phyloP scores from a whole-genome alignment of 2,888 invertebrate species.

The Cheilosia variabilis region DNA sequence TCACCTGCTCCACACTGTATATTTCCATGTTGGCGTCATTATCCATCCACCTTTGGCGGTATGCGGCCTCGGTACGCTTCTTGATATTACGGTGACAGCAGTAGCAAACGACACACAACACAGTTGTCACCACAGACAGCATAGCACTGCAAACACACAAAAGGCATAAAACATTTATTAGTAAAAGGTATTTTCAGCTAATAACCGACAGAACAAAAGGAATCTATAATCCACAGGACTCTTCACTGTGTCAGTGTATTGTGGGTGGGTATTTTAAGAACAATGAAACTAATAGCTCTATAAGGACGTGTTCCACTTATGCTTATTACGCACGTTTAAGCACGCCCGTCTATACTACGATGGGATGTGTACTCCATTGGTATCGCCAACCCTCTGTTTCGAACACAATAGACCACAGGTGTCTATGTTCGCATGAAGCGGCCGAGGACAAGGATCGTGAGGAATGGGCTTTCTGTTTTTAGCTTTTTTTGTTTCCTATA shows the following conservation, averaged over 20 bases:
- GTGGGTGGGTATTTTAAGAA: slow-evolving; percentile 32
- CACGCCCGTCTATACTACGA: not conserved
- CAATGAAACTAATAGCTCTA: slow-evolving; percentile 58
- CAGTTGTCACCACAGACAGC: slow-evolving; percentile 90
- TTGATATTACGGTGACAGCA: slow-evolving; percentile 85
- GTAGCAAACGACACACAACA: slow-evolving; percentile 91
- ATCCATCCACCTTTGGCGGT: slow-evolving; percentile 83
- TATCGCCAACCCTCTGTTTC: not conserved
- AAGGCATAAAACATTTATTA: slow-evolving; percentile 58
- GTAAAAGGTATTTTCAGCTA: slow-evolving; percentile 34
- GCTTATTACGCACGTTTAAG: slow-evolving; percentile 25
- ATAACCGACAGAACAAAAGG: slow-evolving; percentile 40
- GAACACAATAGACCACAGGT: slow-evolving; percentile 56
- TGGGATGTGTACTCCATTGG: not conserved
- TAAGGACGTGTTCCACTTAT: slow-evolving; percentile 35
- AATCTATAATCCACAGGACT: slow-evolving; percentile 44
- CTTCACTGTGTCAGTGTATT: slow-evolving; percentile 9
- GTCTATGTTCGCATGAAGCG: slow-evolving; percentile 36
- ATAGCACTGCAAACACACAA: slow-evolving; percentile 87
- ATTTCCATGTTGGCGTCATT: slow-evolving; percentile 84
- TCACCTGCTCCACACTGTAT: slow-evolving; percentile 84
- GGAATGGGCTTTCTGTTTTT: slow-evolving; percentile 9
- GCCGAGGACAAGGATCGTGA: slow-evolving; percentile 3
- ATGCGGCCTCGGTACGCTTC: slow-evolving; percentile 83
- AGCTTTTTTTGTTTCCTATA: not conserved